These are phyloP conservation scores for Phenacoccus solenopsis DNA, from an alignment of 1,140 invertebrate species.

Conservation along the genomic window DNA sequence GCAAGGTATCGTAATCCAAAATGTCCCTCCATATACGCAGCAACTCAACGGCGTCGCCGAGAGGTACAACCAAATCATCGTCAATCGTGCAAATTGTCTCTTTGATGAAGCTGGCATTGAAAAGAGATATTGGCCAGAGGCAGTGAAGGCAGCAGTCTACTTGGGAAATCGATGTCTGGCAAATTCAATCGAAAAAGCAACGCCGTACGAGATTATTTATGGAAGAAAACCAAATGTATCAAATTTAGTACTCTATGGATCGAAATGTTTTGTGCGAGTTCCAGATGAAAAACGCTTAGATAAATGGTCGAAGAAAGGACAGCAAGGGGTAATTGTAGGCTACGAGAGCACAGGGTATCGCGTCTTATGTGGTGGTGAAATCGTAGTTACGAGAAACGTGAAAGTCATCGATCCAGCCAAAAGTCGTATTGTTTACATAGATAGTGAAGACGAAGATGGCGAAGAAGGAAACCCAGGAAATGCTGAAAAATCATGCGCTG, in stretches of 20 bases:
- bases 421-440: neutral
- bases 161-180: conserved; percentile 22
- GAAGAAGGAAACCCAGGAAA: neutral
- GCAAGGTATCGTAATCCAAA: neutral
- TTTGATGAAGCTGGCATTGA: conserved; percentile 21
- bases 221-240: conserved; percentile 4
- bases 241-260: conserved; percentile 23
- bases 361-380: neutral
- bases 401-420: neutral
- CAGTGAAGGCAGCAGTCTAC: conserved; percentile 20
- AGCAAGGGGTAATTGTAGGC: neutral
- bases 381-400: neutral
- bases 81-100: conserved; percentile 23
- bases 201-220: conserved; percentile 7
- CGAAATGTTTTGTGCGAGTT: conserved; percentile 25
- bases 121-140: conserved; percentile 22
- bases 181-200: neutral
- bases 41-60: conserved; percentile 20
- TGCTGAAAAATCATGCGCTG: too few relatives aligned
- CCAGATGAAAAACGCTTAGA: conserved; percentile 24
- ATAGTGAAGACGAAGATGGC: neutral
- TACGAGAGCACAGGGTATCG: neutral
- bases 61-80: conserved; percentile 21
- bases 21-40: neutral
- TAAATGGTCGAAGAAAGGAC: conserved; percentile 23